Evolutionary conservation across 2,113 vertebrate species (phyloP), one percentile per base, ranked within the genome.

Genomic region (Hoplias malabaricus): DNA sequence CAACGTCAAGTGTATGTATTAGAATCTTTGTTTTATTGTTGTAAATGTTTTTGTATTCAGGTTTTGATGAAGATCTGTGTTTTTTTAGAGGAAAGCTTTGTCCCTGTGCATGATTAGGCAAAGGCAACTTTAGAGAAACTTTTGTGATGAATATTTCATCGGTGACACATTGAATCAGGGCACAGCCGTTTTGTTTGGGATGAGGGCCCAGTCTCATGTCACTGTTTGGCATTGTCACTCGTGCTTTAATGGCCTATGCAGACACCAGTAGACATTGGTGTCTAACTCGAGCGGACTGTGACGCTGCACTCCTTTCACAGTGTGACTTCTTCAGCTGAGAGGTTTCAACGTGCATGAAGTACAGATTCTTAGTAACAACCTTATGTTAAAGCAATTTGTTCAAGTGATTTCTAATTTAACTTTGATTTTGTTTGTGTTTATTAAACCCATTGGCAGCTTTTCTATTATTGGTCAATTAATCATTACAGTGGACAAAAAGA

Each of bases 101-200:
- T 82, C 85, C 84, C 86, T 87, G 84, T 67, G 42, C 5, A 75
- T 80, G 65, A 80, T 82, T 78, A 79, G 5, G 73, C 81, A 83
- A 62, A 85, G 78, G 61, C 77, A 69, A 77, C 87, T 87, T 72
- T 2, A 77, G 67, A 80, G 33, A 63, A 90, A 88, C 84, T 86
- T n/a, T 14, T 48, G 83, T 38, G 14, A 91, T 93, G 66, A 93
- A 93, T 93, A 89, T 91, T 93, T 92, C 70, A 92, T 42, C 9
- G 54, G 71, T 78, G 91, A 90, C 91, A 92, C 87, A 83, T 83
- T 84, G 86, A 92, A 91, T 92, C 87, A 90, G 34, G 68, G 80
- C 76, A 19, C 43, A 80, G 57, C 38, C 82, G 75, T 81, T 88
- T 87, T 86, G 89, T 90, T 91, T 87, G 80, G 82, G 79, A 85